A percentile compares a stretch with the other conserved stretches of the same genome.
Conservation (phyloP, 2,888 invertebrate species). For the Drosophila robusta region DNA sequence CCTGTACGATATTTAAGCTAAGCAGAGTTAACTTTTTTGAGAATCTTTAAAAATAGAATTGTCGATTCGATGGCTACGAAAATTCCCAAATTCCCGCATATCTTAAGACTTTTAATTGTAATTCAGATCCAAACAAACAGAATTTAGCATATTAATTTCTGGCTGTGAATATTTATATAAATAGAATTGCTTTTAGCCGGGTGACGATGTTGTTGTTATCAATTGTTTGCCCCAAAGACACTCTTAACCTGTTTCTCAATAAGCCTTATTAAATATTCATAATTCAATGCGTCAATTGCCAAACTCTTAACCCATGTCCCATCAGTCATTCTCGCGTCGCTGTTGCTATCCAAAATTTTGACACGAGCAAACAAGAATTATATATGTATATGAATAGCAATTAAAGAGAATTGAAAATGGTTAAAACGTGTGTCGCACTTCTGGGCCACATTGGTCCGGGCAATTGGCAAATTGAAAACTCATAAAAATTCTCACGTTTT, state of each 20-base stretch:
- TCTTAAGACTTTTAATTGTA: slow-evolving; percentile 3
- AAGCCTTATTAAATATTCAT: slow-evolving; percentile 41
- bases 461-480: slow-evolving; percentile 70
- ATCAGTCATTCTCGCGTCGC: slow-evolving; percentile 27
- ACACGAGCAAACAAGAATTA: slow-evolving; percentile 7
- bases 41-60: not conserved
- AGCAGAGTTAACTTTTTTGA: not conserved
- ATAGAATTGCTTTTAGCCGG: slow-evolving; percentile 6
- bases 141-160: slow-evolving; percentile 13
- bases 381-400: slow-evolving; percentile 5
- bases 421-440: slow-evolving; percentile 67
- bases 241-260: slow-evolving; percentile 43
- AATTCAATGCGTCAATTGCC: slow-evolving; percentile 33
- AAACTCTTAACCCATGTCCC: slow-evolving; percentile 26
- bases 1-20: too few species aligned
- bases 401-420: slow-evolving; percentile 43
- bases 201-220: slow-evolving; percentile 16
- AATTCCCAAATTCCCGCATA: not conserved
- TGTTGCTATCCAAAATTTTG: slow-evolving; percentile 38
- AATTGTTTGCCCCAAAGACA: slow-evolving; percentile 27
- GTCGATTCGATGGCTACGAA: not conserved
- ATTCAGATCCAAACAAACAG: not conserved
- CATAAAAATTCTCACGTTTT: slow-evolving; percentile 77
- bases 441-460: slow-evolving; percentile 17
- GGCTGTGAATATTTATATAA: slow-evolving; percentile 2